Percentiles rank a stretch among this genome's conserved stretches.
phyloP scores from a whole-genome alignment of 2,113 vertebrate species.

The Micronycteris hirsuta region DNA sequence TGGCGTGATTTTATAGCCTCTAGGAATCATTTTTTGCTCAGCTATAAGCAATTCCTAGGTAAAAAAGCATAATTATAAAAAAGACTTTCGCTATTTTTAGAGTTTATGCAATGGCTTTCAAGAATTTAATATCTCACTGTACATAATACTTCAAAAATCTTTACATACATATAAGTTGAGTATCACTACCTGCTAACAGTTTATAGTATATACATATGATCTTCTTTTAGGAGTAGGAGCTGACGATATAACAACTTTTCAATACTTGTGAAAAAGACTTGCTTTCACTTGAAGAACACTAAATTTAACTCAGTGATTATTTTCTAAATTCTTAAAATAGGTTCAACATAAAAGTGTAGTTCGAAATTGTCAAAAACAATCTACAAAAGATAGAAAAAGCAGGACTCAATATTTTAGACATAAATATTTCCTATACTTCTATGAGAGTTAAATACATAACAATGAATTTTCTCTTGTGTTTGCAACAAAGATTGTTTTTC shows the following conservation, averaged over 20 bases:
- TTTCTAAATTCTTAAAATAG: conserved; percentile 47
- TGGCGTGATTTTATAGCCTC: not conserved
- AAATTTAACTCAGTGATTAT: conserved; percentile 16
- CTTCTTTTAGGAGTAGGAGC: not conserved
- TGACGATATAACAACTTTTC: not conserved
- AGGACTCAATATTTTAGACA: not conserved
- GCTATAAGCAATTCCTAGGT: not conserved
- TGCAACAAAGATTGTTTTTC: conserved; percentile 53
- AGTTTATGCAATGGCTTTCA: not conserved
- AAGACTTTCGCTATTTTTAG: not conserved
- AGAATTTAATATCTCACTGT: not conserved
- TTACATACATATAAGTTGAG: not conserved
- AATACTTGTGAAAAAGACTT: not conserved
- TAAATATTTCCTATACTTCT: conserved; percentile 47
- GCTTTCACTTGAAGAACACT: conserved; percentile 3
- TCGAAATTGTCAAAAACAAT: not conserved
- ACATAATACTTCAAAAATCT: not conserved
- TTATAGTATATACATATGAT: not conserved
- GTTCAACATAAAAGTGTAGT: not conserved
- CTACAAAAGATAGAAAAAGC: conserved; percentile 32
- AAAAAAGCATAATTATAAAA: not conserved
- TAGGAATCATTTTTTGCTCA: not conserved
- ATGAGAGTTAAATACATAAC: conserved; percentile 26
- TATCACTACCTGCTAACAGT: conserved; percentile 31
- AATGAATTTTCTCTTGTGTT: conserved; percentile 43